Base-by-base conservation (phyloP, 2,888 invertebrate species). In the Euzophera pinguis region DNA sequence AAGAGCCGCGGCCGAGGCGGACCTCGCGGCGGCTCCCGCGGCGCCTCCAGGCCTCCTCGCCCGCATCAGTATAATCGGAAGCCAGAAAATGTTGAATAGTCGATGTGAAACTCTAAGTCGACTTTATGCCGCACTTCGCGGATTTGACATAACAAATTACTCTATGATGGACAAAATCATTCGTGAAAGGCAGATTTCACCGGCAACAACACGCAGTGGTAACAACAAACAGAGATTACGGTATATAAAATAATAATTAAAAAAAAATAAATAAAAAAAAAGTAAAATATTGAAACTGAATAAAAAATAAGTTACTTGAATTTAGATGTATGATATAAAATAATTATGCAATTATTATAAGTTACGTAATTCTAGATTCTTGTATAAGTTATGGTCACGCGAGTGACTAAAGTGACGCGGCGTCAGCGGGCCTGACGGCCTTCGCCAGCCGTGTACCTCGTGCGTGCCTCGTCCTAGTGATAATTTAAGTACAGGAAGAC, bases 181-280 rank as follows among this genome's bases (percentile, higher is more conserved):
- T 91, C 88, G 92, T 92, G 92, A 90, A 92, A 92, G 92, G 92
- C 92, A 92, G 90, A 92, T 92, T 92, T 92, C 92, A 92, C 92
- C 91, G 92, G 92, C 92, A 92, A 92, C 92, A 92, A 92, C 92
- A 88, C 76, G 84, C 81, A 81, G 84, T 83, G 85, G 84, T 78
- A 78, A 78, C 76, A 84, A 91, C 88, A 86, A 88, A 91, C 86
- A 92, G 91, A 91, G 91, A 91, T 91, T 91, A 91, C 85, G 89
- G 84, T 85, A 90, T 81, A 88, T 45, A 84, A 87, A 84, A 84
- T 78, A 83, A 69, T 65, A 63, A 63, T 60, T n/a, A n/a, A 63
- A 62, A 68, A 72, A 82, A 83, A 80, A 76, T 62, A 0, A 60
- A 81, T 77, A 91, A 92, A 92, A 90, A 91, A 91, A 90, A 89